A percentile compares a stretch with the other conserved stretches of the same genome.
Evolutionary conservation across 2,888 invertebrate species (phyloP).

Genomic region (Eugnorisma glareosa): DNA sequence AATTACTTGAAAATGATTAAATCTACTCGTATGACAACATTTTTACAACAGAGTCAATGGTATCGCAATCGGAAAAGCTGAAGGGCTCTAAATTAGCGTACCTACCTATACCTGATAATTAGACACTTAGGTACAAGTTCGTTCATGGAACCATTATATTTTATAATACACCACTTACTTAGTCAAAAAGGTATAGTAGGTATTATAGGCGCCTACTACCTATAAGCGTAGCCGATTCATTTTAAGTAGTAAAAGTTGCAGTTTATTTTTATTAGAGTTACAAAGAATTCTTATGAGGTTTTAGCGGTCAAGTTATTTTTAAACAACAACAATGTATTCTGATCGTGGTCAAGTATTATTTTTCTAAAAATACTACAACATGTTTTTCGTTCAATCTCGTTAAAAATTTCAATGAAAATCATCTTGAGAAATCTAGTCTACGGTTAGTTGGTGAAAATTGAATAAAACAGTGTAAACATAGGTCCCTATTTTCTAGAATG

Average conservation of each 20-base stretch:
- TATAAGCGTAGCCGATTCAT: not conserved
- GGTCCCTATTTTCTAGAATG: not conserved
- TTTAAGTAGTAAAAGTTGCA: not conserved
- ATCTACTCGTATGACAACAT: conserved; percentile 8
- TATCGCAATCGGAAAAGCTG: conserved; percentile 4
- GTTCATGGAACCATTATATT: not conserved
- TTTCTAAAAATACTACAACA: conserved; percentile 20
- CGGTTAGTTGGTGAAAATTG: not conserved
- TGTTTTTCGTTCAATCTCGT: not conserved
- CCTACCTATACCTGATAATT: not conserved
- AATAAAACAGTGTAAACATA: not conserved
- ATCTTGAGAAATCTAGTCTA: not conserved
- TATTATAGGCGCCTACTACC: not conserved
- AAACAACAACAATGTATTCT: conserved; percentile 22
- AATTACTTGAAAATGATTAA: not conserved
- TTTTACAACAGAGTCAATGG: not conserved
- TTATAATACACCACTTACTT: conserved; percentile 1
- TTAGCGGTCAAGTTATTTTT: not conserved
- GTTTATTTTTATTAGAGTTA: conserved; percentile 4
- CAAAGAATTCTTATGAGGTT: not conserved
- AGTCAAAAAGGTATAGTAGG: not conserved
- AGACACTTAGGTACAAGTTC: not conserved
- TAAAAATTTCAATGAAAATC: conserved; percentile 7
- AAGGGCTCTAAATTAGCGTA: conserved; percentile 8
- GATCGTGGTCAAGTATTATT: not conserved